These are phyloP conservation scores for Limnothrissa miodon DNA, from an alignment of 2,113 vertebrate species.

Conservation along the genomic window DNA sequence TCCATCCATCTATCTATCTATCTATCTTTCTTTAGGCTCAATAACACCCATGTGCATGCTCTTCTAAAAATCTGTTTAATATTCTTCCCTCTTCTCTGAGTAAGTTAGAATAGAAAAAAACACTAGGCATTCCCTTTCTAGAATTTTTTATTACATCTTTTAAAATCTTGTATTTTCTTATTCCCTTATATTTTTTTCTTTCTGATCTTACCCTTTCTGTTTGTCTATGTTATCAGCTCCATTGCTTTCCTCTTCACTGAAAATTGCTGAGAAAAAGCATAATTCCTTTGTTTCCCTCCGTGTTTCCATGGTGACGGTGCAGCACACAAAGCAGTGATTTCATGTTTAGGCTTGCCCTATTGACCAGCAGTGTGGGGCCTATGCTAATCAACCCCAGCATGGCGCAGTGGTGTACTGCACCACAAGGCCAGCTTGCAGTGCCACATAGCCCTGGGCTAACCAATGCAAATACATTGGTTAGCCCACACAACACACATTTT, in stretches of 20 bases:
- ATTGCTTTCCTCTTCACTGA: not conserved
- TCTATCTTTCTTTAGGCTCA: too few species aligned
- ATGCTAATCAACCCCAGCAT: conserved; percentile 4
- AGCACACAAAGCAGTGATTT: conserved; percentile 39
- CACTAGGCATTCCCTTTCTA: not conserved
- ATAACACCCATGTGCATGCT: not conserved
- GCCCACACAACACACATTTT: not conserved
- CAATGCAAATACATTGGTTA: not conserved
- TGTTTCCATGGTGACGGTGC: conserved; percentile 46
- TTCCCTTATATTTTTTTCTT: not conserved
- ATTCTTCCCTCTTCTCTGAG: not conserved
- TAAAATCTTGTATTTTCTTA: not conserved
- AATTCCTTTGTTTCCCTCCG: conserved; percentile 40
- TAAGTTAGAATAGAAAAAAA: not conserved
- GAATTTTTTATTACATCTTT: not conserved
- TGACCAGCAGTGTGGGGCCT: conserved; percentile 33
- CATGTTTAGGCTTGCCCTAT: conserved; percentile 44
- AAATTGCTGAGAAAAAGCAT: conserved; percentile 27
- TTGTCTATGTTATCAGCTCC: not conserved
- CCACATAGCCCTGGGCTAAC: not conserved
- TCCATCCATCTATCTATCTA: too few species aligned
- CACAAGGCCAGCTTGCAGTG: not conserved
- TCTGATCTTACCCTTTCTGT: not conserved
- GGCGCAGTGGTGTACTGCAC: not conserved
- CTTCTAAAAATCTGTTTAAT: not conserved